These are phyloP conservation scores for Jaculus jaculus DNA, from an alignment of 2,113 vertebrate species.

Conservation along the genomic window DNA sequence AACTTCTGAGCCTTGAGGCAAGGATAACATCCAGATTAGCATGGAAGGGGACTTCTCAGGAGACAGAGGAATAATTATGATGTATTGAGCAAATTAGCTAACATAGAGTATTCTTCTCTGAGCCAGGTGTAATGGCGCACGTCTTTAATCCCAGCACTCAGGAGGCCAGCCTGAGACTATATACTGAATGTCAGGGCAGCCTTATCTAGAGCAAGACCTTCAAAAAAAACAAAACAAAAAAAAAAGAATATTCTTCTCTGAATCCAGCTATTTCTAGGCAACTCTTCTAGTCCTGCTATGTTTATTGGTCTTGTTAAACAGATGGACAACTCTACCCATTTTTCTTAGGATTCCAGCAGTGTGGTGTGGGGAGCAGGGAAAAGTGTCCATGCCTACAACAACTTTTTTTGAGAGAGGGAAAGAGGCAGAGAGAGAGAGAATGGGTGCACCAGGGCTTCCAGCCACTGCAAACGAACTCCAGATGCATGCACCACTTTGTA, in stretches of 20 bases:
- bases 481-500: too few relatives aligned
- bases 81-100: background rate
- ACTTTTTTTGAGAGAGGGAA: too few relatives aligned
- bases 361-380: background rate
- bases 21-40: background rate
- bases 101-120: slow-evolving; percentile 14
- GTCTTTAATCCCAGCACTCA: too few relatives aligned
- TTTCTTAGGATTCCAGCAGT: slow-evolving; percentile 34
- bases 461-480: too few relatives aligned
- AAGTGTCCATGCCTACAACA: too few relatives aligned
- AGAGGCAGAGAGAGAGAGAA: too few relatives aligned
- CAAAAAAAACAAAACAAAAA: too few relatives aligned
- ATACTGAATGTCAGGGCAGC: too few relatives aligned
- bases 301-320: slow-evolving; percentile 27
- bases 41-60: background rate
- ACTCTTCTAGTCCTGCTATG: slow-evolving; percentile 16
- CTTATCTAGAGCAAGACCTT: too few relatives aligned
- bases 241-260: too few relatives aligned
- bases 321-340: slow-evolving; percentile 18
- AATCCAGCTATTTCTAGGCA: background rate
- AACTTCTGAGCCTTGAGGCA: slow-evolving; percentile 21
- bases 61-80: background rate
- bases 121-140: background rate
- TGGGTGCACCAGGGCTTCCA: too few relatives aligned
- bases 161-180: too few relatives aligned